A percentile compares a stretch with the other conserved stretches of the same genome.
phyloP scores from a whole-genome alignment of 2,113 vertebrate species.

The Nesogale talazaci region DNA sequence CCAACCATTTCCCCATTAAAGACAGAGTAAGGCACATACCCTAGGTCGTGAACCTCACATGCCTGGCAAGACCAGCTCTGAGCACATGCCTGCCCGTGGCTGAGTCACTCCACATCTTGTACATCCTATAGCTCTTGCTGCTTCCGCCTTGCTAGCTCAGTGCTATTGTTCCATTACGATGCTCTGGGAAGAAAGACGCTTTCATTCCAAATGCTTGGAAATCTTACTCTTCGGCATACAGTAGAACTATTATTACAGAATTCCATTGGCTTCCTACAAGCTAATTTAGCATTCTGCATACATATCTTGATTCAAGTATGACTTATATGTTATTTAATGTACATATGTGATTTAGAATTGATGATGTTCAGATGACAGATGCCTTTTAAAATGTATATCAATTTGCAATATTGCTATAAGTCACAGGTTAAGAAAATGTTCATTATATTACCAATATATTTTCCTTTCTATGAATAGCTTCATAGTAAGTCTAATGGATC shows the following conservation, averaged over 20 bases:
- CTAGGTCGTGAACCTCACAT: background rate
- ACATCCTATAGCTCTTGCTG: background rate
- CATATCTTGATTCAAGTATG: conserved; percentile 12
- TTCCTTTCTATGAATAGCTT: background rate
- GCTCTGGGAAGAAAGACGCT: background rate
- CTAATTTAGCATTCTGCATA: background rate
- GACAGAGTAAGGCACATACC: background rate
- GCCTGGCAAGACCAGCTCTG: background rate
- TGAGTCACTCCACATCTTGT: background rate
- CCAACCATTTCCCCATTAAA: conserved; percentile 4
- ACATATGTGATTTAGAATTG: background rate
- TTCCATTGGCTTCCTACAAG: background rate
- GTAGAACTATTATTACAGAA: background rate
- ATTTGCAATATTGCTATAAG: background rate
- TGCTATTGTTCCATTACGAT: background rate
- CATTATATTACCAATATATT: background rate
- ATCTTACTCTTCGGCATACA: background rate
- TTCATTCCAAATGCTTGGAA: background rate
- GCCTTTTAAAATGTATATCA: conserved; percentile 1
- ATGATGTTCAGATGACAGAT: background rate
- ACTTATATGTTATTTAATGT: background rate
- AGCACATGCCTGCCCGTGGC: background rate
- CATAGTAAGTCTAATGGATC: background rate
- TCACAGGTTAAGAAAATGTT: background rate
- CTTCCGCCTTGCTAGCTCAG: background rate